Evolutionary conservation across 2,113 vertebrate species (phyloP).

Genomic region (Theristicus caerulescens): DNA sequence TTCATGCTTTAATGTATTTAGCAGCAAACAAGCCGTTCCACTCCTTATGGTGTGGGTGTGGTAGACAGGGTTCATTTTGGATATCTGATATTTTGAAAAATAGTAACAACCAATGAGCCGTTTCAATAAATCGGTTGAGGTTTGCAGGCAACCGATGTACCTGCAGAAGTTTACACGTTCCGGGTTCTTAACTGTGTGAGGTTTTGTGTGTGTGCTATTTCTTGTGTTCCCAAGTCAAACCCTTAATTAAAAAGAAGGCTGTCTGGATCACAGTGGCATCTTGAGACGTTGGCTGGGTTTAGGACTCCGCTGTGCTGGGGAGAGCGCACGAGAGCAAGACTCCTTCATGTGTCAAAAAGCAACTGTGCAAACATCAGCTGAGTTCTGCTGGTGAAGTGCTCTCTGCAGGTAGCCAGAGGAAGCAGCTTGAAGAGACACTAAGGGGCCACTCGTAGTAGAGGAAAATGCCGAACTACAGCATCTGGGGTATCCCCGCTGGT

Average conservation of each 20-base stretch:
- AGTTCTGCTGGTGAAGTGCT: neutral
- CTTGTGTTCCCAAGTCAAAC: neutral
- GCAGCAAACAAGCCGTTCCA: neutral
- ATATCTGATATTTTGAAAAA: neutral
- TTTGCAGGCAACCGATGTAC: neutral
- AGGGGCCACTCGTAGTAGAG: neutral
- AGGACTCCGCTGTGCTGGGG: neutral
- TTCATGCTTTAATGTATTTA: neutral
- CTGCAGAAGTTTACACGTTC: neutral
- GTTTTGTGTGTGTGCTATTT: too few species aligned
- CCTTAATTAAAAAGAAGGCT: neutral
- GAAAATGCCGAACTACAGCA: neutral
- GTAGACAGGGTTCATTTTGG: neutral
- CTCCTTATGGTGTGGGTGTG: neutral
- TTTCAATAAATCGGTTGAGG: neutral
- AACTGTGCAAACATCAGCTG: neutral
- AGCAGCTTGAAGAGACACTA: neutral
- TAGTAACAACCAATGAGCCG: neutral
- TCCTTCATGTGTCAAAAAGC: neutral
- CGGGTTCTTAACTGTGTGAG: neutral
- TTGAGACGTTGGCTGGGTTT: neutral
- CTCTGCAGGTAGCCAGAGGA: neutral
- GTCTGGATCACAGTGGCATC: neutral
- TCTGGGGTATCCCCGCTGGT: neutral
- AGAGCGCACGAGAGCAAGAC: neutral